Percentiles rank a stretch among this genome's conserved stretches.
Evolutionary conservation across 2,113 vertebrate species (phyloP).

Genomic region (Brachionichthys hirsutus): DNA sequence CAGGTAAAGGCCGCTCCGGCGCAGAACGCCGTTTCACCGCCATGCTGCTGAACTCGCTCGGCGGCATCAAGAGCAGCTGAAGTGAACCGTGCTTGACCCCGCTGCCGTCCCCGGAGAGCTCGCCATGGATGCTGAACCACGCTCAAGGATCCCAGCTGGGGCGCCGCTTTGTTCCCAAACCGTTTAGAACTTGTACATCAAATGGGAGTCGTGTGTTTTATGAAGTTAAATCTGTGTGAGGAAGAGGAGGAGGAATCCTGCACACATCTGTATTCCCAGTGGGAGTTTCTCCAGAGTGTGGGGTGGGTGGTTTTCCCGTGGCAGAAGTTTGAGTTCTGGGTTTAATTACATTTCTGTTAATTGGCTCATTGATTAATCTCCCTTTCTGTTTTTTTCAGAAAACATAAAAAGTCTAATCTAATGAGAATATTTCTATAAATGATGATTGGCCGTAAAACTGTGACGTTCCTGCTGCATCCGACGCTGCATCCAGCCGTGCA

Average conservation of each 20-base stretch:
- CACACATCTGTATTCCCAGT: too few species aligned
- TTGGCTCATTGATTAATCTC: neutral
- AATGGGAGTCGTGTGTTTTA: neutral
- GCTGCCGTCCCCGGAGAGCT: slow-evolving; percentile 35
- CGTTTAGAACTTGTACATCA: neutral
- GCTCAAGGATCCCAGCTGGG: slow-evolving; percentile 24
- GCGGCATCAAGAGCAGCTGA: slow-evolving; percentile 20
- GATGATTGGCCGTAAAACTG: too few species aligned
- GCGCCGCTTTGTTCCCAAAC: neutral
- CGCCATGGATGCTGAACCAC: slow-evolving; percentile 59
- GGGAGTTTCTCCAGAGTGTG: too few species aligned
- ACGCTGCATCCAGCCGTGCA: neutral
- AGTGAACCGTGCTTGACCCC: neutral
- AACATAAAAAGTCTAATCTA: too few species aligned
- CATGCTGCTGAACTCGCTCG: slow-evolving; percentile 25
- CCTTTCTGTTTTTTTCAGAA: too few species aligned
- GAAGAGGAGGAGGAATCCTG: too few species aligned
- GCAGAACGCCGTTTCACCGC: slow-evolving; percentile 33
- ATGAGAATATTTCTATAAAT: too few species aligned
- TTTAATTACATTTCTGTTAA: neutral
- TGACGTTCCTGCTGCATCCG: neutral
- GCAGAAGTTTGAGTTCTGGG: too few species aligned
- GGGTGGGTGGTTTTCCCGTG: too few species aligned
- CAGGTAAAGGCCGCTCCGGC: too few species aligned
- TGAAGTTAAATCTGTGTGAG: too few species aligned